These are phyloP conservation scores for Actias luna DNA, from an alignment of 2,888 invertebrate species.

Conservation along the genomic window DNA sequence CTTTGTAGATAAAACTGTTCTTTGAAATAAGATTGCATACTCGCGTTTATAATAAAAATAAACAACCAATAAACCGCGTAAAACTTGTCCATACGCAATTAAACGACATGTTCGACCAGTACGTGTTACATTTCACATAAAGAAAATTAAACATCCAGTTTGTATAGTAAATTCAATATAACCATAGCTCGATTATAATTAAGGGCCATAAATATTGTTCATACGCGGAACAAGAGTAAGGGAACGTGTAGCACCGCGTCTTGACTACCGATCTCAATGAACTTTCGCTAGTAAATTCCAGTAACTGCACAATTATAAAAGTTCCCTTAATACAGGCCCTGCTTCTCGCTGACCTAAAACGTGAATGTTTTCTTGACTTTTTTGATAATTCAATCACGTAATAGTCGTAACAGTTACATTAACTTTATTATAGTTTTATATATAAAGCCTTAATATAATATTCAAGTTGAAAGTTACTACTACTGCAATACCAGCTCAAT, in stretches of 20 bases:
- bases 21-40: slow-evolving; percentile 24
- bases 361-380: slow-evolving; percentile 5
- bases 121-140: slow-evolving; percentile 33
- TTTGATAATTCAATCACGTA: slow-evolving; percentile 18
- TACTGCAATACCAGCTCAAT: slow-evolving; percentile 5
- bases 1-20: neutral
- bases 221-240: slow-evolving; percentile 44
- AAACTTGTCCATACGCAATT: slow-evolving; percentile 34
- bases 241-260: slow-evolving; percentile 25
- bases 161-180: slow-evolving; percentile 47
- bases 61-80: slow-evolving; percentile 2
- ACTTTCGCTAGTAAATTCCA: slow-evolving; percentile 47
- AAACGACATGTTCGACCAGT: slow-evolving; percentile 26
- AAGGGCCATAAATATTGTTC: slow-evolving; percentile 58
- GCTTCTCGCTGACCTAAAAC: slow-evolving; percentile 18
- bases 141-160: slow-evolving; percentile 33
- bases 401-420: slow-evolving; percentile 14
- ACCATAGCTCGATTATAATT: slow-evolving; percentile 43
- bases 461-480: neutral
- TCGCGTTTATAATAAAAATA: slow-evolving; percentile 19
- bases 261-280: slow-evolving; percentile 38
- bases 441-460: neutral
- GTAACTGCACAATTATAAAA: slow-evolving; percentile 31
- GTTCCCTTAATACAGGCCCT: slow-evolving; percentile 19
- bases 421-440: neutral